A percentile compares a stretch with the other conserved stretches of the same genome.
These are phyloP conservation scores for Gallinago solitaria DNA, from an alignment of 2,797 vertebrate species.

Conservation along the genomic window DNA sequence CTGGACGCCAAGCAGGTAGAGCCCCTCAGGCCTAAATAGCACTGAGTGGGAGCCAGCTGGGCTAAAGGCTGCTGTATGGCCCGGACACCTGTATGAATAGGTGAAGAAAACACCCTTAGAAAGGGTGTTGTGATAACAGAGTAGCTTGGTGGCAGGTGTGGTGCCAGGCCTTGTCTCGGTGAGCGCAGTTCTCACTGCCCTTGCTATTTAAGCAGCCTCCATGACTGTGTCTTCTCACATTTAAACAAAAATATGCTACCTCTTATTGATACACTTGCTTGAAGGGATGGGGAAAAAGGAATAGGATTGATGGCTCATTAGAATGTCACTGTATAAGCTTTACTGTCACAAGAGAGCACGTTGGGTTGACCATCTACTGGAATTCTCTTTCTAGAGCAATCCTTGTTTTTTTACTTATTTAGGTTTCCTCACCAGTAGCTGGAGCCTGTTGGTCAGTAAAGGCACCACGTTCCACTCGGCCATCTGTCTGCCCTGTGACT, in stretches of 20 bases:
- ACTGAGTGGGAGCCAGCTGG: neutral
- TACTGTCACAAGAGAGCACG: accelerated
- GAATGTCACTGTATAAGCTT: accelerated
- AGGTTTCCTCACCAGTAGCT: neutral
- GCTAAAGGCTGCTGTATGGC: neutral
- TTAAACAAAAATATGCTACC: accelerated
- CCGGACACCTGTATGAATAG: accelerated
- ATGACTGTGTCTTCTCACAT: accelerated
- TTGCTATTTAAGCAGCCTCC: neutral
- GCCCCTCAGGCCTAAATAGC: neutral
- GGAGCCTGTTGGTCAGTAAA: neutral
- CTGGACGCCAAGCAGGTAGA: constrained; percentile 74
- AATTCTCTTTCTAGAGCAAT: neutral
- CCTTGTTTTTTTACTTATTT: neutral
- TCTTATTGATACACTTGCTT: neutral
- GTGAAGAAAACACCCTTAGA: accelerated
- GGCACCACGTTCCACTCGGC: neutral
- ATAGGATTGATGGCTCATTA: neutral
- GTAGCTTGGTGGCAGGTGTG: neutral
- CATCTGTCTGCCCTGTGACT: neutral
- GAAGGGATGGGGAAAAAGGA: neutral
- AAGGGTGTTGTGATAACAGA: neutral
- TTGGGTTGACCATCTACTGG: neutral
- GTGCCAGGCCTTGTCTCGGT: accelerated
- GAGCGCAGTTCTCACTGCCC: neutral